Base-by-base conservation (phyloP, 2,797 vertebrate species). In the Silurus lanzhouensis region DNA sequence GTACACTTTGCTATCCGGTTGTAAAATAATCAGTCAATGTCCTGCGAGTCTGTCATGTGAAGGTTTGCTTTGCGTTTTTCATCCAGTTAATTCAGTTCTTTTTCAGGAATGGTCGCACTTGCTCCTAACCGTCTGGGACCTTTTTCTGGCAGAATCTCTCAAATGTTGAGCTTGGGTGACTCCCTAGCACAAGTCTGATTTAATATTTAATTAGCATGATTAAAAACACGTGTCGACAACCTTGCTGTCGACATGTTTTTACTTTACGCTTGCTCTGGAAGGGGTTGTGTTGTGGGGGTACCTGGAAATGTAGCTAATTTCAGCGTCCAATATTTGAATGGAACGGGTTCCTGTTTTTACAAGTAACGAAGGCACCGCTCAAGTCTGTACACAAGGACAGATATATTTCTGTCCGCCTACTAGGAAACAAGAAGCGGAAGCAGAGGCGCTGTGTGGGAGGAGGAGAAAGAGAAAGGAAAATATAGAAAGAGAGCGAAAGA, bases 331-430 rank as follows among this genome's bases (percentile, higher is more conserved):
- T 94, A 93, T 95, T 93, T 87, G 89, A 79, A 91, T 94, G 93
- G 93, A 94, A 88, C 83, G 13, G 3, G 86, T 93, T 93, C 93
- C 90, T 78, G 93, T 90, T 91, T 92, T 91, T 89, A 91, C 90
- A 89, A 85, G 86, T 94, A 94, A 94, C 94, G 92, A 94, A 93
- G 90, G 90, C 92, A 92, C 90, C 88, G 92, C 94, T 93, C 90
- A 92, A 89, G 90, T 91, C 88, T 92, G 90, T 87, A 88, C 81
- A 87, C 72, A 87, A 78, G 75, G 79, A 86, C 88, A 87, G 25
- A 79, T 87, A 83, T 85, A 85, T 89, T 85, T 89, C 86, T 70
- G 82, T 63, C 70, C 81, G 60, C 58, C 80, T 67, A 87, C 22
- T 72, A 52, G 68, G 66, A 25, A 61, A 75, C 64, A 64, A 48